These are phyloP conservation scores for Plestiodon gilberti DNA, from an alignment of 2,113 vertebrate genomes.

Conservation along the genomic window DNA sequence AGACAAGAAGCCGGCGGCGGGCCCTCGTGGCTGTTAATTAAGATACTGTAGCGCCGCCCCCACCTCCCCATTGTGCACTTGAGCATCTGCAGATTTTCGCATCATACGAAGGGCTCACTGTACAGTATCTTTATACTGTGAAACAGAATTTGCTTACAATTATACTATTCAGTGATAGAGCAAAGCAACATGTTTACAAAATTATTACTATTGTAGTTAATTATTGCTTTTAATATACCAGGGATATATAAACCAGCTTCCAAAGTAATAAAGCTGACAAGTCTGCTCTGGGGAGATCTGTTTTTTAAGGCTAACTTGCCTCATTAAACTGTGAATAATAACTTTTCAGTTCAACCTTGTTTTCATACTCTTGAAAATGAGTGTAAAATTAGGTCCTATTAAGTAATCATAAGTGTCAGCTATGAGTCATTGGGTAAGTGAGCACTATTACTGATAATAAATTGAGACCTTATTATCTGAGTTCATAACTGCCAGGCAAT, in stretches of 20 bases:
- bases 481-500: conserved; percentile 48
- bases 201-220: conserved; percentile 57
- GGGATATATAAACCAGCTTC: conserved; percentile 51
- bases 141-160: conserved; percentile 32
- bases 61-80: too few species aligned
- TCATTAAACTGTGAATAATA: conserved; percentile 59
- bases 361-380: conserved; percentile 59
- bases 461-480: conserved; percentile 54
- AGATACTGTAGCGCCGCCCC: too few species aligned
- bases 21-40: too few species aligned
- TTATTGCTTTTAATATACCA: conserved; percentile 58
- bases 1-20: too few species aligned
- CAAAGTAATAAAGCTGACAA: conserved; percentile 52
- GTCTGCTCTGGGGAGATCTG: conserved; percentile 29
- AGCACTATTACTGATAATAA: conserved; percentile 59
- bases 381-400: conserved; percentile 68
- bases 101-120: too few species aligned
- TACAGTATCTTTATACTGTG: conserved; percentile 28
- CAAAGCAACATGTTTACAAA: conserved; percentile 53
- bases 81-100: too few species aligned
- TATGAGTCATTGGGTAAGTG: conserved; percentile 64
- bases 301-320: conserved; percentile 39
- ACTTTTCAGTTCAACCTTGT: conserved; percentile 45
- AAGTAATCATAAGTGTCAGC: conserved; percentile 65
- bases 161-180: conserved; percentile 37